Conservation (phyloP, 2,888 invertebrate species). For the Lepeophtheirus nordmannii region DNA sequence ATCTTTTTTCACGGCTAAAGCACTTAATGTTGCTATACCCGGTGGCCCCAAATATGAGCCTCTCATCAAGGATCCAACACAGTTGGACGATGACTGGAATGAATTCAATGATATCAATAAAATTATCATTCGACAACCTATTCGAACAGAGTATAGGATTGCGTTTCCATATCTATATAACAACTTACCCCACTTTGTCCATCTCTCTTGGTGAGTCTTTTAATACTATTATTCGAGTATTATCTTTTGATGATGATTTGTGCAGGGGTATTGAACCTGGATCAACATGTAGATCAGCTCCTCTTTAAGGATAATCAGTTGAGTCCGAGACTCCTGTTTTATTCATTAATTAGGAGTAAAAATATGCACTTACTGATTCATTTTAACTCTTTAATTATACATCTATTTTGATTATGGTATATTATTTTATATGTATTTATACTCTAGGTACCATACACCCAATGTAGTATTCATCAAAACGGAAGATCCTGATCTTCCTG, state of each 20-base stretch:
- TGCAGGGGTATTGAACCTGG: slow-evolving; percentile 31
- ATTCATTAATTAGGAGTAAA: slow-evolving; percentile 10
- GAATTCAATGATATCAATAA: slow-evolving; percentile 99
- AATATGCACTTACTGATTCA: slow-evolving; percentile 24
- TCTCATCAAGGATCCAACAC: slow-evolving; percentile 71
- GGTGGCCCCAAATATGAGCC: slow-evolving; percentile 99
- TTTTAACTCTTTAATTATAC: neutral
- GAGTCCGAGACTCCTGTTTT: slow-evolving; percentile 13
- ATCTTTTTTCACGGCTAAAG: slow-evolving; percentile 99
- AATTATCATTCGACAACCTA: slow-evolving; percentile 95
- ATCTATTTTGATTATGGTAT: neutral
- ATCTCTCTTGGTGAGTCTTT: slow-evolving; percentile 62
- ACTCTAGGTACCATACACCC: slow-evolving; percentile 66
- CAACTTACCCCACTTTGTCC: slow-evolving; percentile 94
- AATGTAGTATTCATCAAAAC: slow-evolving; percentile 99
- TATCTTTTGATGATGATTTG: slow-evolving; percentile 30
- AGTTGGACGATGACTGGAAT: slow-evolving; percentile 93
- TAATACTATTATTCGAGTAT: neutral
- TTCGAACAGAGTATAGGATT: slow-evolving; percentile 95
- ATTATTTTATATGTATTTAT: neutral
- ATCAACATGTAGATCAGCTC: slow-evolving; percentile 11
- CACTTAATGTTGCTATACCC: slow-evolving; percentile 96
- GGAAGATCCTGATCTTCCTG: slow-evolving; percentile 97
- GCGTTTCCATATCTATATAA: slow-evolving; percentile 99
- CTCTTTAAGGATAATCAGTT: slow-evolving; percentile 1